Evolutionary conservation across 2,797 vertebrate genomes (phyloP).

Genomic region (Coregonus ussuriensis): DNA sequence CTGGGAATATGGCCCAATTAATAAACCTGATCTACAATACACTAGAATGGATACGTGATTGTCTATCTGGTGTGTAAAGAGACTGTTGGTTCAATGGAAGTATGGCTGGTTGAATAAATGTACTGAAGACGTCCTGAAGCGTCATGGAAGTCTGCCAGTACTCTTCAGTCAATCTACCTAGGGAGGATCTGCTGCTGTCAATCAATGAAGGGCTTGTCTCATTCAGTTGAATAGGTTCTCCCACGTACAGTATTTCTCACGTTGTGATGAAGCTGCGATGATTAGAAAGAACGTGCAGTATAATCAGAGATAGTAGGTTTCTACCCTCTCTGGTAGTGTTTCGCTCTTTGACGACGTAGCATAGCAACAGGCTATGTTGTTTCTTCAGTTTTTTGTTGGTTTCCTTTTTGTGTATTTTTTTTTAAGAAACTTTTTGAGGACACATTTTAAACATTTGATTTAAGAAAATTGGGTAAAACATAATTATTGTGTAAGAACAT

Average conservation of each 20-base stretch:
- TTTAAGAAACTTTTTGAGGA: background rate
- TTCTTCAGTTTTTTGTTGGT: no score
- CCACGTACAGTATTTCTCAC: background rate
- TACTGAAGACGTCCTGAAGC: background rate
- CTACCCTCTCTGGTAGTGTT: background rate
- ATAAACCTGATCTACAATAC: background rate
- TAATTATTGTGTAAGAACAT: background rate
- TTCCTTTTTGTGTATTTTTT: background rate
- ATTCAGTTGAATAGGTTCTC: background rate
- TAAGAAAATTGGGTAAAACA: background rate
- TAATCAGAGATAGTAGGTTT: background rate
- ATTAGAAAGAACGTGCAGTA: slow-evolving; percentile 9
- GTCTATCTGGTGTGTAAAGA: background rate
- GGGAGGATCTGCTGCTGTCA: background rate
- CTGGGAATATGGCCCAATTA: background rate
- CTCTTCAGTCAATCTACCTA: background rate
- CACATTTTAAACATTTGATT: slow-evolving; percentile 1
- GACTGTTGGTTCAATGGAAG: background rate
- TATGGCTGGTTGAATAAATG: background rate
- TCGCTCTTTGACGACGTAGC: background rate
- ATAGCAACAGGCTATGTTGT: background rate
- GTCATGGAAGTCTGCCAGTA: background rate
- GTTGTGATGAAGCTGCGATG: background rate
- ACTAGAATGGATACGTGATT: background rate
- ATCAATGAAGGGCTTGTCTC: background rate